phyloP scores from a whole-genome alignment of 2,113 vertebrate genomes.

The Solea senegalensis region DNA sequence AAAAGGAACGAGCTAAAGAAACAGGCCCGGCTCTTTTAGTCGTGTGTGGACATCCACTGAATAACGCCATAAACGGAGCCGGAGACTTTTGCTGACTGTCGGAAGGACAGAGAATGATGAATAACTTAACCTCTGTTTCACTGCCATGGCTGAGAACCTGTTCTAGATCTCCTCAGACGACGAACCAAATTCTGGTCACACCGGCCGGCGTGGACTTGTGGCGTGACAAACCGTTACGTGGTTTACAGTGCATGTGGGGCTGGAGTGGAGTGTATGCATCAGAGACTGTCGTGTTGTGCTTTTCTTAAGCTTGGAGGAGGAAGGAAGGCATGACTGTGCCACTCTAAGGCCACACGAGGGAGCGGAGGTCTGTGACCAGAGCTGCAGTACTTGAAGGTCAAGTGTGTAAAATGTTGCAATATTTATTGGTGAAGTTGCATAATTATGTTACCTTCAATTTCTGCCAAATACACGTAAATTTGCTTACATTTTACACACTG shows the following conservation, averaged over 20 bases:
- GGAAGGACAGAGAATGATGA: background rate
- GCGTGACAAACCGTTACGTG: conserved; percentile 35
- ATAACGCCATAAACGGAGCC: conserved; percentile 36
- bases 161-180: conserved; percentile 58
- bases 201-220: conserved; percentile 32
- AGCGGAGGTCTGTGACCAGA: conserved; percentile 44
- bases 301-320: conserved; percentile 35
- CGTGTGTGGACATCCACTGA: background rate
- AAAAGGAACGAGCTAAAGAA: conserved; percentile 99
- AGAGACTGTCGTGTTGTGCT: conserved; percentile 58
- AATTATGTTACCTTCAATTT: too few relatives aligned
- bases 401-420: too few relatives aligned
- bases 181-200: conserved; percentile 63
- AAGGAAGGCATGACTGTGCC: conserved; percentile 11
- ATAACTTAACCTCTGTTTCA: conserved; percentile 58
- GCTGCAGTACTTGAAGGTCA: conserved; percentile 32
- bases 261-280: conserved; percentile 65
- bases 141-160: conserved; percentile 77
- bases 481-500: too few relatives aligned
- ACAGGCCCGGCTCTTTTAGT: conserved; percentile 95
- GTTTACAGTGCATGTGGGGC: conserved; percentile 30
- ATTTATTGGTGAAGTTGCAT: too few relatives aligned
- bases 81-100: conserved; percentile 9
- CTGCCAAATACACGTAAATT: too few relatives aligned
- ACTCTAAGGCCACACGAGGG: conserved; percentile 10